Evolutionary conservation across 2,113 vertebrate genomes (phyloP), one percentile per base, ranked within the genome.

Genomic region (Eleginops maclovinus): DNA sequence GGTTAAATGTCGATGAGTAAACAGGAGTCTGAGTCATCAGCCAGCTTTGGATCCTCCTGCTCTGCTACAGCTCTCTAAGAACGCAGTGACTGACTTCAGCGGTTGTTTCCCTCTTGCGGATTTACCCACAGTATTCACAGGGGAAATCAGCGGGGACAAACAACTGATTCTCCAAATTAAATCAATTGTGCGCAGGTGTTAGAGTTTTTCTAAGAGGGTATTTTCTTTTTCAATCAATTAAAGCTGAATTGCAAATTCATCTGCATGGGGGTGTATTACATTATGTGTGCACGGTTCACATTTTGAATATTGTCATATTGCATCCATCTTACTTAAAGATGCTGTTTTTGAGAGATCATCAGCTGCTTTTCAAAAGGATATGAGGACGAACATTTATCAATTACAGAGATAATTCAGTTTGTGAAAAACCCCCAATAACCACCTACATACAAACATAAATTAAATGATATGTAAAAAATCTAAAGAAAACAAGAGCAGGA

Each of bases 81-180:
- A 72, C 0, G 47, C 66, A 9, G 24, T 0, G 65, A 67, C 75
- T 78, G 79, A 75, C 77, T 91, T 81, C 82, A 77, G 64, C 3
- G 58, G 67, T 82, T 65, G 81, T 87, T 88, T 81, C 56, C 54
- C 65, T 36, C 62, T 59, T 31, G 69, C 66, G 84, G 72, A 92
- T 93, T 86, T 79, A 49, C 64, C 69, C 71, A 44, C 76, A 58
- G 78, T 64, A 79, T 68, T 83, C 88, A 75, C 88, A 28, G 72
- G 84, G 89, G 87, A 87, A 91, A 89, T 91, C 89, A 93, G 77
- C 53, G 0, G 63, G 36, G 73, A 83, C 74, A 87, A 92, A 87
- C 90, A 87, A 87, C 68, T 70, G 73, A 87, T 72, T 26, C 84
- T 87, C 69, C 66, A 59, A 75, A 86, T 87, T 80, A 66, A 79